Base-by-base conservation (phyloP, 2,888 invertebrate genomes). In the Cremastobaeus sp. region DNA sequence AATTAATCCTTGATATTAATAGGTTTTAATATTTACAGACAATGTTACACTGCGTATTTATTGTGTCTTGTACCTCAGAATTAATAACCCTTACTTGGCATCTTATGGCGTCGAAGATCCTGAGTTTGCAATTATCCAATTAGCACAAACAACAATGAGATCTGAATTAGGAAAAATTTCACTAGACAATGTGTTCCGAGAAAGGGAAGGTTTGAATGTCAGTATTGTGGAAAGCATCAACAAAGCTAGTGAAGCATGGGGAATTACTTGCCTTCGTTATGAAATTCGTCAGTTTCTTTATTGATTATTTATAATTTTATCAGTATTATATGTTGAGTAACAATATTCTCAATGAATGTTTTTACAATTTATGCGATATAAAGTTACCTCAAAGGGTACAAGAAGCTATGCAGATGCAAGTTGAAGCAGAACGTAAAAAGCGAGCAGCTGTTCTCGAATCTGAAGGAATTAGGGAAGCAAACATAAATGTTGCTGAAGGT, bases 361-460 rank as follows among this genome's bases (percentile, higher is more conserved):
- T 18, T 41, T 3, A n/a, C 15, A 43, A 12, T 48, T 11, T 81
- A 96, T 96, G 95, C 89, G 94, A 97, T 84, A 96, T 97, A 83
- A 93, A 93, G 85, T 89, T 98, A 75, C 99, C 99, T 0, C 89
- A 91, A 0, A 92, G 98, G 81, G 95, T 99, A 0, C 96, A 98
- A 84, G 98, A 99, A 88, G 99, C 99, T 0, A 99, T 99, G 99
- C 99, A 99, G 88, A 98, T 99, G 98, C 99, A 99, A 90, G 99
- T 99, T 0, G 99, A 99, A 89, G 99, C 99, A 0, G 99, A 99
- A 88, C 89, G 99, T 57, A 93, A 94, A 84, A 99, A 99, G 87
- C 90, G 99, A 77, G 99, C 99, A 0, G 95, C 97, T 11, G 95
- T 99, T 83, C 90, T 99, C 76, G 98, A 99, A 87, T 99, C 99